phyloP scores from a whole-genome alignment of 2,113 vertebrate species.

The Chaetura pelagica region DNA sequence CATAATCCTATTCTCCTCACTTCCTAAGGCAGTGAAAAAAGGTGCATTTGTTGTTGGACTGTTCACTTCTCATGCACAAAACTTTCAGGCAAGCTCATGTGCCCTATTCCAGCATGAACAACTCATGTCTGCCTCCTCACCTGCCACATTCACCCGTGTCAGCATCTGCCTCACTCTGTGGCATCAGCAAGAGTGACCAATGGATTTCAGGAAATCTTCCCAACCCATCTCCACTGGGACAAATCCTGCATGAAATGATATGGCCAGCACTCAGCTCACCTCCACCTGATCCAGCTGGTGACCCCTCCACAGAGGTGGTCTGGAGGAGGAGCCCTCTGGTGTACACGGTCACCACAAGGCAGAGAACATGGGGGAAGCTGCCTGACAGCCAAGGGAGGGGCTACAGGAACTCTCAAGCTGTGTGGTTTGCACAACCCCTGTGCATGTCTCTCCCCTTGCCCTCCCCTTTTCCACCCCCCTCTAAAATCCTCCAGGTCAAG shows the following conservation, averaged over 20 bases:
- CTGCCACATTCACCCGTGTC: neutral
- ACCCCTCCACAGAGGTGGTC: neutral
- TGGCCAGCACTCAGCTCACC: neutral
- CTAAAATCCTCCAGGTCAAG: neutral
- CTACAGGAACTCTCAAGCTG: neutral
- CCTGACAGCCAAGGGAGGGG: neutral
- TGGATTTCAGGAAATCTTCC: neutral
- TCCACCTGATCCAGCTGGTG: neutral
- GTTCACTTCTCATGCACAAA: neutral
- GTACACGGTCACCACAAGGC: neutral
- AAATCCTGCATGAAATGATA: neutral
- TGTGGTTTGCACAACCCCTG: neutral
- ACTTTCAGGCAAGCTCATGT: neutral
- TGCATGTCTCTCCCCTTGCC: too few relatives aligned
- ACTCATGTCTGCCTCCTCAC: neutral
- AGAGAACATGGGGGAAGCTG: neutral
- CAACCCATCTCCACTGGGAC: neutral
- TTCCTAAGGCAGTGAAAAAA: neutral
- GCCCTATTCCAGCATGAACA: neutral
- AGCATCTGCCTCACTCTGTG: neutral
- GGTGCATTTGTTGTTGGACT: neutral
- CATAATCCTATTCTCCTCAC: conserved; percentile 19
- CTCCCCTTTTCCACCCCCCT: too few relatives aligned
- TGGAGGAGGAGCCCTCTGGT: neutral
- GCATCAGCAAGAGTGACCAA: fast-evolving